A percentile compares a stretch with the other conserved stretches of the same genome.
phyloP scores from a whole-genome alignment of 1,140 invertebrate species.

The Drosophila nasuta region DNA sequence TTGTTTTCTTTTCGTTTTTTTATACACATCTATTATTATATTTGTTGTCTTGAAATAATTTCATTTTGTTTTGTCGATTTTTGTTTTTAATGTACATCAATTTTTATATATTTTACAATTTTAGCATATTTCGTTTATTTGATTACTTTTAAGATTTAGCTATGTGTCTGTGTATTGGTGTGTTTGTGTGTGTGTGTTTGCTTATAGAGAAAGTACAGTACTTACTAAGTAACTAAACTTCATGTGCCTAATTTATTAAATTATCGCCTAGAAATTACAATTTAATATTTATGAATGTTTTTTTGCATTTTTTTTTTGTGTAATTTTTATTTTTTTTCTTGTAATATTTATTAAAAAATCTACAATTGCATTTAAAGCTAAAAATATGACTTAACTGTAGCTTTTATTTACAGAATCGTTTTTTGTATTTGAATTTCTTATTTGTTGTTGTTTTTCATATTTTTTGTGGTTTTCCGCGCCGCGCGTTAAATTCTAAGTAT shows the following conservation, averaged over 20 bases:
- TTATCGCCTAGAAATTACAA: slow-evolving; percentile 76
- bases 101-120: slow-evolving; percentile 73
- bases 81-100: slow-evolving; percentile 66
- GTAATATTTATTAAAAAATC: slow-evolving; percentile 76
- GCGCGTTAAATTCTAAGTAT: slow-evolving; percentile 74
- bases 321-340: slow-evolving; percentile 41
- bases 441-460: slow-evolving; percentile 37
- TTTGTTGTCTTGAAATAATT: slow-evolving; percentile 64
- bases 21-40: slow-evolving; percentile 70
- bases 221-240: slow-evolving; percentile 81
- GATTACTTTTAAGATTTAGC: slow-evolving; percentile 79
- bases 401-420: slow-evolving; percentile 58
- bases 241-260: slow-evolving; percentile 67
- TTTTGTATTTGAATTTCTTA: slow-evolving; percentile 48
- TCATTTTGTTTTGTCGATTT: slow-evolving; percentile 38
- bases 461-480: slow-evolving; percentile 58
- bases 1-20: slow-evolving; percentile 50
- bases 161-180: slow-evolving; percentile 47
- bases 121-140: slow-evolving; percentile 71
- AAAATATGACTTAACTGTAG: slow-evolving; percentile 81
- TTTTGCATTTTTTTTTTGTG: slow-evolving; percentile 39
- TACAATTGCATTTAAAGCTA: slow-evolving; percentile 83
- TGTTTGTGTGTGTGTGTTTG: slow-evolving; percentile 41
- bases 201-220: slow-evolving; percentile 74
- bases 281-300: slow-evolving; percentile 66